Conservation (phyloP, 2,797 vertebrate genomes). For the Neomorphus geoffroyi region DNA sequence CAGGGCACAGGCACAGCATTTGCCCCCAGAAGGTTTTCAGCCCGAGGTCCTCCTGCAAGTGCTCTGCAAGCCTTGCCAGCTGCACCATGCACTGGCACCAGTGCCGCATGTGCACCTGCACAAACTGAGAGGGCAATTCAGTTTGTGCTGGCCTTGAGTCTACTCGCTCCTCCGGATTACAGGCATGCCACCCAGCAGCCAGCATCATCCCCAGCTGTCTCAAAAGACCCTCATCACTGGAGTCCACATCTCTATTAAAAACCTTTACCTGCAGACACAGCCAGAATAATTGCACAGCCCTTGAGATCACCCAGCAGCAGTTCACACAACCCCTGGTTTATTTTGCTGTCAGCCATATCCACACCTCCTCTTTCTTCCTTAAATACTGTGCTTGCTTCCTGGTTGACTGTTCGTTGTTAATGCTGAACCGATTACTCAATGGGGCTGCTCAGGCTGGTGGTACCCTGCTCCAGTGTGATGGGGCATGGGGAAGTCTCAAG, state of each 20-base stretch:
- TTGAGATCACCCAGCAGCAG: neutral
- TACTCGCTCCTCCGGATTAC: neutral
- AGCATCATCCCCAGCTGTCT: neutral
- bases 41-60: neutral
- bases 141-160: neutral
- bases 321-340: neutral
- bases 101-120: neutral
- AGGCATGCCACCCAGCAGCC: neutral
- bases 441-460: no score
- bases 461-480: neutral
- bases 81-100: neutral
- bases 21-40: neutral
- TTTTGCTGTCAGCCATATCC: neutral
- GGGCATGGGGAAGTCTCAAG: fast-evolving
- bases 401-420: neutral
- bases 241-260: neutral
- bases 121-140: no score
- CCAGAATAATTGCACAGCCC: neutral
- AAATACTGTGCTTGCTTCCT: neutral
- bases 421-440: neutral
- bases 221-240: neutral
- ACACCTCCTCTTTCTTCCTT: neutral
- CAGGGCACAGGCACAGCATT: neutral
- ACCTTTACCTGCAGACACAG: neutral
- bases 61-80: neutral